Base-by-base conservation (phyloP, 2,888 invertebrate genomes). In the Drosophila merina region DNA sequence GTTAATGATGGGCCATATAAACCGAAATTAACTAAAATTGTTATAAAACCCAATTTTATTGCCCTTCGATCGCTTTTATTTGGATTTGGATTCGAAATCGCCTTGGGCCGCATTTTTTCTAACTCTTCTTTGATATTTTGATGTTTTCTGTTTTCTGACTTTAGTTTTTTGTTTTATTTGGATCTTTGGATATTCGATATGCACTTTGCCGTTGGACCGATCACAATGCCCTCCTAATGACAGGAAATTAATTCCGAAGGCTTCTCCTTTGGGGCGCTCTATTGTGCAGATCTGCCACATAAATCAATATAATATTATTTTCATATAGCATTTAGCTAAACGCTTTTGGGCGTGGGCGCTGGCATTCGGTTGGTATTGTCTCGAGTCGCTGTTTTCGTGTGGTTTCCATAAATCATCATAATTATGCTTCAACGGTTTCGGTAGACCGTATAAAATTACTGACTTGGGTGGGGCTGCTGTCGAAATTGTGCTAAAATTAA, bases 1-100 rank as follows among this genome's bases (percentile, higher is more conserved):
- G 76, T 80, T 88, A 86, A 87, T 86, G 86, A 80, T 71, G 58
- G 72, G 56, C 76, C 64, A 74, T 84, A 86, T 79, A 84, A 83
- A 68, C 70, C 59, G 57, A 81, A 86, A 84, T 84, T 58, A 88
- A 75, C 85, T 70, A 66, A 86, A 87, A 76, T 77, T 75, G 85
- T 75, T 85, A 76, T 82, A 86, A 82, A 82, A 82, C 63, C 54
- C 48, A 71, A 72, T 70, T 84, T 88, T 75, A 84, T 88, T 54
- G 72, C 49, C 44, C 36, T 44, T 25, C 31, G 45, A 45, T 55
- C 55, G 57, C 25, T 55, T 64, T 57, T 56, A 33, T 57, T 55
- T 56, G 40, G 51, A 54, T 36, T 14, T 28, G n/a, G 6, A 44
- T 40, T 64, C 48, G 49, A 26, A 60, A 26, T 70, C 38, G 55